Evolutionary conservation across 1,140 invertebrate genomes (phyloP).

Genomic region (Zelostemma sp.): DNA sequence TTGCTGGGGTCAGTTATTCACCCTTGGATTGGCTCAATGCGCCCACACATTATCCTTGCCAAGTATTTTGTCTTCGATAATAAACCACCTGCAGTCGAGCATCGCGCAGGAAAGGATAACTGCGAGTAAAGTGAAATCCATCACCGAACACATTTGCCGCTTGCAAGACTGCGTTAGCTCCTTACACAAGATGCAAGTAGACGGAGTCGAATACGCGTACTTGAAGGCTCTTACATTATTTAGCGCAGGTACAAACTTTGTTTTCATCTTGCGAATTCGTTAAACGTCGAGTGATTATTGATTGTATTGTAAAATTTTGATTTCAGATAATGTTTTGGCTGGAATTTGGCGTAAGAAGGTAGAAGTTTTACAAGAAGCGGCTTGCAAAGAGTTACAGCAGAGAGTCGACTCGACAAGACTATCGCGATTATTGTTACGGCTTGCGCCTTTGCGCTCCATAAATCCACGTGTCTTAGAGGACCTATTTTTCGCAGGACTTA

Average conservation of each 20-base stretch:
- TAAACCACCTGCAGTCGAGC: constrained; percentile 77
- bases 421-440: constrained; percentile 78
- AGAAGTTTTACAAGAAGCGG: constrained; percentile 80
- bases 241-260: constrained; percentile 68
- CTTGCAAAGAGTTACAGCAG: constrained; percentile 78
- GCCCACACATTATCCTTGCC: constrained; percentile 83
- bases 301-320: constrained; percentile 2
- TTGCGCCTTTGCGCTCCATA: constrained; percentile 84
- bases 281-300: too few species aligned
- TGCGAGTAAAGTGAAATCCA: constrained; percentile 79
- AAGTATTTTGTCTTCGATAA: constrained; percentile 86
- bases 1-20: constrained; percentile 95
- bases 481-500: constrained; percentile 91
- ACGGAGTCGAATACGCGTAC: constrained; percentile 89
- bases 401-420: constrained; percentile 75
- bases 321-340: constrained; percentile 64
- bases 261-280: too few species aligned
- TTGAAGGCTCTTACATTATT: constrained; percentile 91
- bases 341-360: constrained; percentile 69
- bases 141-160: constrained; percentile 86
- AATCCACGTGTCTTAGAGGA: constrained; percentile 88
- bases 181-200: constrained; percentile 81
- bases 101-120: constrained; percentile 81
- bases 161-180: constrained; percentile 86
- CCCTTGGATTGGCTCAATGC: constrained; percentile 92